Evolutionary conservation across 1,140 invertebrate species (phyloP), one percentile per base, ranked within the genome.

Genomic region (Druon quercuslanigerum): DNA sequence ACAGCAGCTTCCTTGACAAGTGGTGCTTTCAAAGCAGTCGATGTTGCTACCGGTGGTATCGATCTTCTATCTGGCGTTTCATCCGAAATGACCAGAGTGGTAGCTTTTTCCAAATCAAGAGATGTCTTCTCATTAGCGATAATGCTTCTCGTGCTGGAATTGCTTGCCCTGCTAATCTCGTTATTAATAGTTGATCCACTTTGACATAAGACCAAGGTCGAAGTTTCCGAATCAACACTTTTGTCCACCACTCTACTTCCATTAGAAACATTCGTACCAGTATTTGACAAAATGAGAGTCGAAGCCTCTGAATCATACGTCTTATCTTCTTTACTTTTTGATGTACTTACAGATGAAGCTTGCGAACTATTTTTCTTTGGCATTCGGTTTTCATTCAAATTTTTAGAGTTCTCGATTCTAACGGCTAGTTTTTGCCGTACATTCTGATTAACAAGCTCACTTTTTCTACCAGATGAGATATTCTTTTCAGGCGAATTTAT

Each of bases 291-390:
- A 46, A 77, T 71, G 40, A 77, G 11, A 16, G 60, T 56, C 8
- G 75, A 77, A 72, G 71, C 75, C 19, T 40, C 51, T 8, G 60
- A 77, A 46, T 77, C 60, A 51, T 46, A 46, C 4, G 40, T 46
- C 11, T 46, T 66, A 8, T 33, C 25, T 25, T 2, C 52, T 40
- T 20, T 46, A 72, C 19, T 70, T 8, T 50, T 11, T 8, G 70
- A 72, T 12, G 72, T 12, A 46, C 57, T 71, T 40, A 72, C 16
- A 16, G 60, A 54, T 25, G 75, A 77, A 77, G 71, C 75, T 40
- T 40, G 40, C 14, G 50, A 77, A 46, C 72, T 50, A 51, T 11
- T 46, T 46, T 11, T 46, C 7, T 46, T 46, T 46, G 40, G 40
- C 40, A 46, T 46, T 46, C 9, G 40, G 8, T n/a, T 3, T 54